Evolutionary conservation across 2,113 vertebrate species (phyloP).

Genomic region (Xenotilapia flavipinnis): DNA sequence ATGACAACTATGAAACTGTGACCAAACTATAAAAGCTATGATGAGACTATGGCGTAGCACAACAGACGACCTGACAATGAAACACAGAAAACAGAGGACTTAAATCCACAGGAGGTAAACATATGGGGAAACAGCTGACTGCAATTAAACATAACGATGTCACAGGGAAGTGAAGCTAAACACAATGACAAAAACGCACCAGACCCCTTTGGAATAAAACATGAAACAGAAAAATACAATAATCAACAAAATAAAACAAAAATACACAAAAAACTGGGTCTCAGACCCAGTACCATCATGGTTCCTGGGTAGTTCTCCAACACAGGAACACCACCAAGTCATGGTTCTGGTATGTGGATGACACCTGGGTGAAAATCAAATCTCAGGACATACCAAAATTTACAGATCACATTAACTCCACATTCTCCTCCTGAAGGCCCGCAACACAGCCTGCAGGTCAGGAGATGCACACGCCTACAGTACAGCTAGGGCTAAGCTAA

Average conservation of each 20-base stretch:
- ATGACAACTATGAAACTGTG: too few relatives aligned
- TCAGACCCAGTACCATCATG: background rate
- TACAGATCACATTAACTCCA: background rate
- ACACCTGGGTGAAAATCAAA: background rate
- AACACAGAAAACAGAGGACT: too few relatives aligned
- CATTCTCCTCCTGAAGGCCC: background rate
- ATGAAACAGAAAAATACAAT: background rate
- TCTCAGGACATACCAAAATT: background rate
- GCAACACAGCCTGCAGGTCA: fast-evolving
- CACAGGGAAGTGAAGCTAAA: background rate
- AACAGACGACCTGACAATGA: too few relatives aligned
- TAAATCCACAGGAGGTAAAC: too few relatives aligned
- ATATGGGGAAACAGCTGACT: too few relatives aligned
- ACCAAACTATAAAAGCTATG: too few relatives aligned
- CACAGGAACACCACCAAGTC: background rate
- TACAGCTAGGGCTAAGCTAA: background rate
- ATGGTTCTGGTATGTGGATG: background rate
- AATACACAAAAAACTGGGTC: background rate
- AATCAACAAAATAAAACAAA: background rate
- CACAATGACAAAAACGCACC: background rate
- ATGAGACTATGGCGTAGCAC: too few relatives aligned
- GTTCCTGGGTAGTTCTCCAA: background rate
- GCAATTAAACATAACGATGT: too few relatives aligned
- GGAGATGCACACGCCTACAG: background rate
- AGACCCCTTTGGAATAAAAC: background rate